Base-by-base conservation (phyloP, 1,140 invertebrate species). In the Pseudoatta argentina region DNA sequence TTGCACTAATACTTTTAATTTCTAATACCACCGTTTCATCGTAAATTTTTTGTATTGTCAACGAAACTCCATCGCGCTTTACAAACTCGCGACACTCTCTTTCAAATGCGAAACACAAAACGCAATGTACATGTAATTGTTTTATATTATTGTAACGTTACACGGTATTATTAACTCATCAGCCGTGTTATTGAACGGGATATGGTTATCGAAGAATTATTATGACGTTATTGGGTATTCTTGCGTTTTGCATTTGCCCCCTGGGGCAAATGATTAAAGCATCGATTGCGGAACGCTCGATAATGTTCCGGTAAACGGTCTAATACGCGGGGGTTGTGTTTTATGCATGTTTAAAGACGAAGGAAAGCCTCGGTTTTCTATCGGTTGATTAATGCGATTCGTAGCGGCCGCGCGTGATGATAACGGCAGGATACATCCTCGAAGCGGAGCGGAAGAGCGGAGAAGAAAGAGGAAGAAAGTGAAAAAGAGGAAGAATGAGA, bases 351-450 rank as follows among this genome's bases (percentile, higher is more conserved):
- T 81, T 69, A 78, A 78, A 78, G 44, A 51, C 21, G 27, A 21
- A 81, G 55, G 21, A 55, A 79, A 79, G n/a, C 48, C 5, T 21
- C 14, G 24, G 30, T 69, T 34, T 69, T 69, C 63, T 44, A 7
- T 79, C 77, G 61, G 64, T 71, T 69, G 48, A 81, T 78, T 85
- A 85, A 85, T 66, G 73, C 30, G 30, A 55, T 85, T 85, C 48
- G 16, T 51, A 66, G 48, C 14, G 18, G 27, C 39, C 69, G 18
- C 55, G 8, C 8, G 55, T 27, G 59, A 85, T 30, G 72, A 67
- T 69, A 53, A 69, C 27, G 61, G 14, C 10, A 30, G 44, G 21
- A 24, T 44, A n/a, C 64, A 16, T 69, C 30, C 63, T 34, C 64
- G 21, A 30, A 30, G 5, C 34, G 24, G 6, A 18, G n/a, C 63